Percentiles rank a stretch among this genome's conserved stretches.
These are phyloP conservation scores for Ispidina lecontei DNA, from an alignment of 2,797 vertebrate genomes.

Conservation along the genomic window DNA sequence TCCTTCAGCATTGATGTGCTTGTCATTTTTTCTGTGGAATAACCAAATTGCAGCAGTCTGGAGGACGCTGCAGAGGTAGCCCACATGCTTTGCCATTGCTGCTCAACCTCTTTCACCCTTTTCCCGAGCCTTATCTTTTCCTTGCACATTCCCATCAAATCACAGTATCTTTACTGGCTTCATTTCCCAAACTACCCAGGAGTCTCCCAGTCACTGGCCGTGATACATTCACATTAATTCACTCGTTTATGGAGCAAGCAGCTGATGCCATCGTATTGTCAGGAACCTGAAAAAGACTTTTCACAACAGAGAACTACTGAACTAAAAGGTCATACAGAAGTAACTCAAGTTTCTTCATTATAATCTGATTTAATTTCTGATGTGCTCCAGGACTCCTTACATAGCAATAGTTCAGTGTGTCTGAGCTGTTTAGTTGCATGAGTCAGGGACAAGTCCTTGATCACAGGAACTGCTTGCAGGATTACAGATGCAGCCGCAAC, in stretches of 20 bases:
- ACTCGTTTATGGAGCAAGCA: rapidly evolving
- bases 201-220: not conserved
- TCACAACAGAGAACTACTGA: not conserved
- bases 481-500: not conserved
- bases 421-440: not conserved
- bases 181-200: not conserved
- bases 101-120: not conserved
- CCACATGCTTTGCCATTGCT: not conserved
- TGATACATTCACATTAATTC: not conserved
- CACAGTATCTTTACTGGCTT: not conserved
- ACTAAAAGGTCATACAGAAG: not conserved
- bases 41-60: not conserved
- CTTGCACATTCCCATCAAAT: rapidly evolving
- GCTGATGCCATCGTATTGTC: too few relatives aligned
- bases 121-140: not conserved
- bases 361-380: not conserved
- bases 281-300: not conserved
- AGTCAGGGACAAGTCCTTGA: not conserved
- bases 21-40: not conserved
- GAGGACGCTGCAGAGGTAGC: not conserved
- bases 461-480: not conserved
- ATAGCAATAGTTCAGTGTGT: not conserved
- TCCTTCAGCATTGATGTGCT: not conserved
- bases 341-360: not conserved
- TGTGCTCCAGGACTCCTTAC: not conserved